These are phyloP conservation scores for Pristionchus mayeri DNA, from an alignment of 2,888 invertebrate genomes.

Conservation along the genomic window DNA sequence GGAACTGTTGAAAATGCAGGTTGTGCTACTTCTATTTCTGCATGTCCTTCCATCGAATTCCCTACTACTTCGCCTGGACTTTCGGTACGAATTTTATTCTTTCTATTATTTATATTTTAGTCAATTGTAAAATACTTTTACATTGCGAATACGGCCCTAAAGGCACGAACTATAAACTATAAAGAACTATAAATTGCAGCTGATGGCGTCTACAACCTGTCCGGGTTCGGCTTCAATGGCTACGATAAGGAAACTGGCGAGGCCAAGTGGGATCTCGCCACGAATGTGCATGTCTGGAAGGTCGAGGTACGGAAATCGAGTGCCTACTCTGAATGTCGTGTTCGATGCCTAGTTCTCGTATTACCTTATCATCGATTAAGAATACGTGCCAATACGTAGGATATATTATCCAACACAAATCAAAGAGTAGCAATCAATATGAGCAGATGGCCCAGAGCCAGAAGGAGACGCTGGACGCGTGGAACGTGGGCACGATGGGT, in stretches of 20 bases:
- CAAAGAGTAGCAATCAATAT: neutral
- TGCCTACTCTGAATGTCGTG: neutral
- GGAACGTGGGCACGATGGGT: constrained; percentile 94
- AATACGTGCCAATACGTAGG: too few species aligned
- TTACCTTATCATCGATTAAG: constrained; percentile 51
- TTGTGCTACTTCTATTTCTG: constrained; percentile 60
- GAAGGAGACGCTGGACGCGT: constrained; percentile 88
- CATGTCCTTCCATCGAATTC: constrained; percentile 69
- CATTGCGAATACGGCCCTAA: neutral
- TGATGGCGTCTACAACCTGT: constrained; percentile 94
- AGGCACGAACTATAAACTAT: neutral
- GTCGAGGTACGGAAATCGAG: constrained; percentile 89
- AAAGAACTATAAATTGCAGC: constrained; percentile 78
- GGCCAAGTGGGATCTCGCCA: constrained; percentile 91
- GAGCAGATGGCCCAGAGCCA: constrained; percentile 87
- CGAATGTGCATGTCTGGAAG: constrained; percentile 89
- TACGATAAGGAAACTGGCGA: constrained; percentile 83
- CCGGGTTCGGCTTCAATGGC: constrained; percentile 91
- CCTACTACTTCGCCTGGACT: constrained; percentile 77
- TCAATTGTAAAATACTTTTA: too few species aligned
- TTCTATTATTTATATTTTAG: too few species aligned
- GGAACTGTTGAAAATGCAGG: neutral
- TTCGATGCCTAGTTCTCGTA: neutral
- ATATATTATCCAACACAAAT: too few species aligned
- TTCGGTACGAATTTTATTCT: constrained; percentile 58